Conservation (phyloP, 2,888 invertebrate species). For the Hofmannophila pseudospretella region DNA sequence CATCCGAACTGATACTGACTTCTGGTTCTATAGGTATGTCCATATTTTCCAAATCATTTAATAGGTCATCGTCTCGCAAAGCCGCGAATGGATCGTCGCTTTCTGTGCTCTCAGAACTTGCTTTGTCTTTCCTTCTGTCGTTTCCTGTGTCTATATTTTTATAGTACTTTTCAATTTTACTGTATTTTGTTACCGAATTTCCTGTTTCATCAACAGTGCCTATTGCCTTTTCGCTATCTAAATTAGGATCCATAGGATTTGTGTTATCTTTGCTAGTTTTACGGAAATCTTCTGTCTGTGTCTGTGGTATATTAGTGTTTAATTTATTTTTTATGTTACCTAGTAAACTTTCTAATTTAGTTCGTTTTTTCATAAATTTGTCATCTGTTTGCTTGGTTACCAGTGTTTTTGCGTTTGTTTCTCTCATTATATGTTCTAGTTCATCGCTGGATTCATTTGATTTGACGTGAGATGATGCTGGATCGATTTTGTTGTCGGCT, state of each 20-base stretch:
- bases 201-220: no score
- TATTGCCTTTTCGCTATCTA: no score
- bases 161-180: neutral
- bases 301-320: no score
- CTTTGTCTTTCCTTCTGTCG: neutral
- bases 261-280: neutral
- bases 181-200: neutral
- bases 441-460: no score
- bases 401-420: neutral
- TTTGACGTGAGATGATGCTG: no score
- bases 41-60: constrained; percentile 43
- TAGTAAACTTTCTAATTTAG: constrained; percentile 44
- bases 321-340: constrained; percentile 18
- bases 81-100: constrained; percentile 29
- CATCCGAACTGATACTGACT: neutral
- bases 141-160: neutral
- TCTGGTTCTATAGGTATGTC: constrained; percentile 37
- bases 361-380: constrained; percentile 40
- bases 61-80: constrained; percentile 37
- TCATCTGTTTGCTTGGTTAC: constrained; percentile 20
- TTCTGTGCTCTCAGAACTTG: constrained; percentile 27
- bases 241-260: neutral
- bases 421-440: neutral
- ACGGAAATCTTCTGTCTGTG: no score
- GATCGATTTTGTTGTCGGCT: no score